Percentiles rank a stretch among this genome's conserved stretches.
Conservation (phyloP, 2,797 vertebrate genomes). For the Prunella strophiata region DNA sequence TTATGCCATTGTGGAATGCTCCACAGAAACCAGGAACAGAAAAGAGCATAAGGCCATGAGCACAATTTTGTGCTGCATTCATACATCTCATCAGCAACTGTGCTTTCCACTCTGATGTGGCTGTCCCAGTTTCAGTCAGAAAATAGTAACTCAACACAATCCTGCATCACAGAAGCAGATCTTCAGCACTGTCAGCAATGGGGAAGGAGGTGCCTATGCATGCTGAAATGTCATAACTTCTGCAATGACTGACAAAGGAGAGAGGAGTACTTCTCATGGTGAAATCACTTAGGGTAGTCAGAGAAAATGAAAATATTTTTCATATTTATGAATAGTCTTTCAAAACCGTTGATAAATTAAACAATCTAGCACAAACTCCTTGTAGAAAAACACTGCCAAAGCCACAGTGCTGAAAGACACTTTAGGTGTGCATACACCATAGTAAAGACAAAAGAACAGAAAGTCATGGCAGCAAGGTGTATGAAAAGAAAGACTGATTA, state of each 20-base stretch:
- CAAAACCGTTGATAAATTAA: not conserved
- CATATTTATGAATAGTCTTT: not conserved
- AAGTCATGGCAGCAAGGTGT: not conserved
- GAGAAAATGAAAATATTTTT: not conserved
- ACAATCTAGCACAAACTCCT: not conserved
- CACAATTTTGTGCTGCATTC: not conserved
- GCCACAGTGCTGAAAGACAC: not conserved
- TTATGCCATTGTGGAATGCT: not conserved
- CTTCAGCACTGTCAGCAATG: not conserved
- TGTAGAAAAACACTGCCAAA: not conserved
- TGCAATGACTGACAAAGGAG: not conserved
- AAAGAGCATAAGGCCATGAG: not conserved
- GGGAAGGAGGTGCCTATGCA: not conserved
- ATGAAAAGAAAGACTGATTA: not conserved
- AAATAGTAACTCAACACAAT: not conserved
- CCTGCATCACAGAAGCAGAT: not conserved
- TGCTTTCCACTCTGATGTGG: not conserved
- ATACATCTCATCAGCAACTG: not conserved
- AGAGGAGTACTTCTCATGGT: not conserved
- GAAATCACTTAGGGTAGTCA: not conserved
- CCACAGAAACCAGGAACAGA: not conserved
- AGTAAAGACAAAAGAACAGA: not conserved
- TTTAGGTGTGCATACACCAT: not conserved
- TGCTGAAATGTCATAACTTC: not conserved
- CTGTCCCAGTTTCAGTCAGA: not conserved